Conservation (phyloP, 2,888 invertebrate species). For the Latrodectus hesperus region DNA sequence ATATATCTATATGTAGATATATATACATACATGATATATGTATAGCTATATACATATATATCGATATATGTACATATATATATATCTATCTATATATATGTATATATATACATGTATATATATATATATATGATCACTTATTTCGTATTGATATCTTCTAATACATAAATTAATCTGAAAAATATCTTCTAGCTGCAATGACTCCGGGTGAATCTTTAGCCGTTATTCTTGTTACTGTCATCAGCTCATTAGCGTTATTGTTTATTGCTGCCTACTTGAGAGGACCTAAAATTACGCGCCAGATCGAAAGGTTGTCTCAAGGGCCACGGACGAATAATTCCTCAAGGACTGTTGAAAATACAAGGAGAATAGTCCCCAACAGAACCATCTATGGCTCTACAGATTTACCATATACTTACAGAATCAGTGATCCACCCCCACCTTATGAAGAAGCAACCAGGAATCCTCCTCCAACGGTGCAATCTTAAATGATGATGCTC, state of each 20-base stretch:
- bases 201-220: constrained; percentile 34
- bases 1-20: too few relatives aligned
- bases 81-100: too few relatives aligned
- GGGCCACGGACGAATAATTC: neutral
- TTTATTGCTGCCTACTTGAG: constrained; percentile 37
- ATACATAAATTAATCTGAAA: too few relatives aligned
- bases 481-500: too few relatives aligned
- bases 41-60: too few relatives aligned
- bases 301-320: constrained; percentile 44
- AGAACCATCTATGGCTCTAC: constrained; percentile 10
- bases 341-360: neutral
- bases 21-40: too few relatives aligned
- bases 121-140: too few relatives aligned
- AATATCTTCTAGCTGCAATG: constrained; percentile 9
- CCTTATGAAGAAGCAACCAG: constrained; percentile 23
- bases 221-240: constrained; percentile 36
- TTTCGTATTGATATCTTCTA: too few relatives aligned
- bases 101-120: too few relatives aligned
- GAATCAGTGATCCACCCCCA: constrained; percentile 26
- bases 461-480: neutral
- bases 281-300: constrained; percentile 44
- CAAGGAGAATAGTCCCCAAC: neutral
- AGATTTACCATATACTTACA: constrained; percentile 9
- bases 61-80: too few relatives aligned
- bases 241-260: constrained; percentile 20